Evolutionary conservation across 2,797 vertebrate genomes (phyloP).

Genomic region (Aphelocoma californica): DNA sequence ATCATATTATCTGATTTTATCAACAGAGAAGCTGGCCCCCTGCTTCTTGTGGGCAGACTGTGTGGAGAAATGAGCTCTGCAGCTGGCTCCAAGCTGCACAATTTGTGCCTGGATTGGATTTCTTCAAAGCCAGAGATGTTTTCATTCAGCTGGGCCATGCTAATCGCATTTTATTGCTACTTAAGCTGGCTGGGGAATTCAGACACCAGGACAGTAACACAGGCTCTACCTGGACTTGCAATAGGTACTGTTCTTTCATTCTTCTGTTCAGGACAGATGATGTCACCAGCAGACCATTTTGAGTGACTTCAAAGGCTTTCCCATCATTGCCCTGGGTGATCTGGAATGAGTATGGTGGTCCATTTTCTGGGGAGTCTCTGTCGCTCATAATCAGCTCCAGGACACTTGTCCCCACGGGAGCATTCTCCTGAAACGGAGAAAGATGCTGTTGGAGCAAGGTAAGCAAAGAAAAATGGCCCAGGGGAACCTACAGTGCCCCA

Average conservation of each 20-base stretch:
- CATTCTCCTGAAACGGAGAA: slow-evolving; percentile 82
- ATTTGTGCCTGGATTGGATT: neutral
- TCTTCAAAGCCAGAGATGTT: neutral
- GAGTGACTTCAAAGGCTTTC: slow-evolving; percentile 86
- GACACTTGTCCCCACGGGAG: slow-evolving; percentile 83
- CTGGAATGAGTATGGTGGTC: slow-evolving; percentile 88
- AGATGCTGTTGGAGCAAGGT: neutral
- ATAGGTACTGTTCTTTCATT: slow-evolving; percentile 80
- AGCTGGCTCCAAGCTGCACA: neutral
- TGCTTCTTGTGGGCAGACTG: neutral
- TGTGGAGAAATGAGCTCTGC: neutral
- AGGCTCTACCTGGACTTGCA: slow-evolving; percentile 89
- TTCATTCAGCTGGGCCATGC: neutral
- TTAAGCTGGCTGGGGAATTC: neutral
- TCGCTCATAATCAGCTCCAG: slow-evolving; percentile 89
- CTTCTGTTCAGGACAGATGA: slow-evolving; percentile 80
- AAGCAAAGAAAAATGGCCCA: neutral
- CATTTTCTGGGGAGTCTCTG: slow-evolving; percentile 88
- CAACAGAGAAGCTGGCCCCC: neutral
- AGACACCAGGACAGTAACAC: neutral
- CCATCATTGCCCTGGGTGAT: slow-evolving; percentile 88
- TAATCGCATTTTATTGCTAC: neutral
- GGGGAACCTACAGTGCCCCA: neutral
- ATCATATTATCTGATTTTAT: slow-evolving; percentile 6
- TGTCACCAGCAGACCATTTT: slow-evolving; percentile 88